Base-by-base conservation (phyloP, 2,888 invertebrate genomes). In the Bembecia ichneumoniformis region DNA sequence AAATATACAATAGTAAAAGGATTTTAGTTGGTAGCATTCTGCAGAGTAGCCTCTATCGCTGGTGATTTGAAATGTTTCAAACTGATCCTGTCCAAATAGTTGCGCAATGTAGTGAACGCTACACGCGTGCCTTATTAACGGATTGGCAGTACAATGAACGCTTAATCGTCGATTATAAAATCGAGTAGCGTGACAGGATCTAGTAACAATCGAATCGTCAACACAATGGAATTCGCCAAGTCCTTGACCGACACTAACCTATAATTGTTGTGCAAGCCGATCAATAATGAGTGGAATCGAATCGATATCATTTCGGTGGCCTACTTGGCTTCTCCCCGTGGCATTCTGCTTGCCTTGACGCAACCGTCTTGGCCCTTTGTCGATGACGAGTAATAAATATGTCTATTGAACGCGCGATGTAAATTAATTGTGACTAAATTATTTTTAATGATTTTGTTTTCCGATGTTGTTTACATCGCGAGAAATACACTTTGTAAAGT, bases 201-300 rank as follows among this genome's bases (percentile, higher is more conserved):
- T 44, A 44, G 52, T 47, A 53, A 67, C 59, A 72, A 70, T 71
- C 67, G 65, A 66, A 66, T 66, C 57, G 58, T 66, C 68, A 72
- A 66, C 69, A 59, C 52, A 54, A 61, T 61, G 61, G 61, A 58
- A 60, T 61, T 58, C 57, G 59, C 69, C 45, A 50, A 55, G 72
- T 76, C 83, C 83, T 82, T 84, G 82, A 81, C 77, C 75, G 69
- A 62, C 57, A 77, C 79, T 77, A 79, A 74, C 74, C 73, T 66
- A 63, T 63, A 54, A 67, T 80, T 80, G 28, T 28, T 28, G 74
- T 68, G 75, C 72, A 79, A 78, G 52, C 47, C 49, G 58, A 66
- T 68, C 69, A 73, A 74, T 74, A 70, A 71, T 74, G 73, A 71
- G 64, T 70, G 69, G 73, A 72, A 74, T 74, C 70, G 68, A 74